Evolutionary conservation across 2,797 vertebrate species (phyloP).

Genomic region (Phataginus tetradactyla): DNA sequence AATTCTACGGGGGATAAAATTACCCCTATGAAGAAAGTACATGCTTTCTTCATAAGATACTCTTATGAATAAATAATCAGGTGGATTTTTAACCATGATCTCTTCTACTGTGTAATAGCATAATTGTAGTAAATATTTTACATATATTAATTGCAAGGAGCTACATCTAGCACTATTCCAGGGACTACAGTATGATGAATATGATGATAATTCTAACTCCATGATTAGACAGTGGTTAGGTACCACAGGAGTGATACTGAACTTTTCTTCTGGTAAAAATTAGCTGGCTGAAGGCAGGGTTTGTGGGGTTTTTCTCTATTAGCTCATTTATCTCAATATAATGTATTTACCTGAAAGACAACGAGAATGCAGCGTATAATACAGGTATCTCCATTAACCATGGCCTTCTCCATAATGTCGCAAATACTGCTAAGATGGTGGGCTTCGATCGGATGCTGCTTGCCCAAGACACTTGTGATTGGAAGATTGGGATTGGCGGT

Average conservation of each 20-base stretch:
- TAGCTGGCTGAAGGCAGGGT: constrained; percentile 1
- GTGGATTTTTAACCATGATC: constrained; percentile 11
- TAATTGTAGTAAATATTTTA: constrained; percentile 64
- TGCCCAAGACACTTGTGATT: constrained; percentile 93
- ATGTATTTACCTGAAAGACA: constrained; percentile 95
- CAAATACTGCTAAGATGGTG: constrained; percentile 98
- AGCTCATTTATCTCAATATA: neutral
- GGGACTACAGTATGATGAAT: neutral
- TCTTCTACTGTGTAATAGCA: neutral
- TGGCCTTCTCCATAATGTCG: constrained; percentile 99
- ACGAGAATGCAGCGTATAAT: constrained; percentile 98
- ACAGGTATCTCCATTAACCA: constrained; percentile 97
- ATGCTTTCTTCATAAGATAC: neutral
- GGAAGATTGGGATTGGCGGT: constrained; percentile 93
- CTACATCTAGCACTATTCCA: neutral
- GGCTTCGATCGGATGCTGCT: constrained; percentile 97
- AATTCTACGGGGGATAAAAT: constrained; percentile 48
- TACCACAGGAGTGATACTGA: neutral
- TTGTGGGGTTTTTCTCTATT: neutral
- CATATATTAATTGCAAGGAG: constrained; percentile 22
- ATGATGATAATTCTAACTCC: neutral
- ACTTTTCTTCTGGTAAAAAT: constrained; percentile 24
- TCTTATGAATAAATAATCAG: constrained; percentile 14
- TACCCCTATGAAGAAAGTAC: constrained; percentile 36
- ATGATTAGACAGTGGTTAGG: neutral